Conservation (phyloP, 2,888 invertebrate genomes). For the Melipona bicolor region DNA sequence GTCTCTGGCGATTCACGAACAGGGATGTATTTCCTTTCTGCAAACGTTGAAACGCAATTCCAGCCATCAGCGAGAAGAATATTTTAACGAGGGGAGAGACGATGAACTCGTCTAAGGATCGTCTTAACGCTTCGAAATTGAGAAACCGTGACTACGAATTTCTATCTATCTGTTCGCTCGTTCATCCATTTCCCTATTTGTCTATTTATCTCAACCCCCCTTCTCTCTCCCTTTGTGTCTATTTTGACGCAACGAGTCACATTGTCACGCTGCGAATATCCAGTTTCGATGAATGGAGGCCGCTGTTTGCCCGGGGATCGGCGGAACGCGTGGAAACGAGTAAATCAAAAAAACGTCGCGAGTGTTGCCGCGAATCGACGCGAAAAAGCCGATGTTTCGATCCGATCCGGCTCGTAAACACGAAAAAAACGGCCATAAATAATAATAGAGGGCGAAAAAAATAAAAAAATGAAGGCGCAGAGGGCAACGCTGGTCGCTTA, state of each 20-base stretch:
- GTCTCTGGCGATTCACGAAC: conserved; percentile 1
- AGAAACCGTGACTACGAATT: conserved; percentile 59
- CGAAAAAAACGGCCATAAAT: conserved; percentile 37
- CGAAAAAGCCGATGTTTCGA: conserved; percentile 30
- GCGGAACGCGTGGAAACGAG: conserved; percentile 27
- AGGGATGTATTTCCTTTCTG: conserved; percentile 12
- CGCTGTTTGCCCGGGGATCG: conserved; percentile 32
- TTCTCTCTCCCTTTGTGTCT: neutral
- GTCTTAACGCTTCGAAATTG: conserved; percentile 61
- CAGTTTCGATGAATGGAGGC: conserved; percentile 34
- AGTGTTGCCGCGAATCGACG: conserved; percentile 26
- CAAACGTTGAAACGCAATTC: neutral
- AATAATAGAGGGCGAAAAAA: neutral
- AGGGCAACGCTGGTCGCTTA: neutral
- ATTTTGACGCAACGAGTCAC: neutral
- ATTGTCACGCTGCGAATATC: conserved; percentile 35
- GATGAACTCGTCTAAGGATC: conserved; percentile 50
- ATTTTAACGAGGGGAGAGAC: conserved; percentile 31
- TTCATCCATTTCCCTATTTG: neutral
- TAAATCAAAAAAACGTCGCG: conserved; percentile 46
- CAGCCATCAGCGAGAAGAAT: conserved; percentile 1
- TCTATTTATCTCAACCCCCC: neutral
- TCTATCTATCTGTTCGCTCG: neutral
- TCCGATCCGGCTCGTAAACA: conserved; percentile 8
- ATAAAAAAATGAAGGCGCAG: neutral